phyloP scores from a whole-genome alignment of 2,113 vertebrate species.

The Eptesicus fuscus region DNA sequence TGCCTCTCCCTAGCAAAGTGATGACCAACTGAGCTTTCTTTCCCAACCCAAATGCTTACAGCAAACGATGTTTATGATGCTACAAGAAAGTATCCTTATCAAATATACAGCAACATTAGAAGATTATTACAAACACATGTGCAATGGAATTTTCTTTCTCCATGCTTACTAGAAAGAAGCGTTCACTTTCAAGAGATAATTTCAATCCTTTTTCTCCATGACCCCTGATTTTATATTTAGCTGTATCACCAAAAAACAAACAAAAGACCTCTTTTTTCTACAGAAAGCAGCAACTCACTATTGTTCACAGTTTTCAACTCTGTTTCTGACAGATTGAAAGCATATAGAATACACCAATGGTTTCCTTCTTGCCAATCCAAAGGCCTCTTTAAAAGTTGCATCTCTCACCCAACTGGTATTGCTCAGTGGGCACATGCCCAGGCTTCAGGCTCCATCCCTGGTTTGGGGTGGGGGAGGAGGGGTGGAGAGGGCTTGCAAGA shows the following conservation, averaged over 20 bases:
- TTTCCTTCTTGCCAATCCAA: neutral
- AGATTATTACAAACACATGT: neutral
- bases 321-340: neutral
- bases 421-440: too few relatives aligned
- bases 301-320: neutral
- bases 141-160: neutral
- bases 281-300: neutral
- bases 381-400: neutral
- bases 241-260: neutral
- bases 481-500: too few relatives aligned
- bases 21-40: neutral
- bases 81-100: neutral
- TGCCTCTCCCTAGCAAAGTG: neutral
- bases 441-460: too few relatives aligned
- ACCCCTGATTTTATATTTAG: neutral
- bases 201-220: neutral
- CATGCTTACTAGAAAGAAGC: neutral
- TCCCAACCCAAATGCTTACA: neutral
- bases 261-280: neutral
- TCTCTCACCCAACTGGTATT: too few relatives aligned
- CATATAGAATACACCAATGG: neutral
- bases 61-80: neutral
- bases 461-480: too few relatives aligned
- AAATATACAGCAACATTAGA: neutral
- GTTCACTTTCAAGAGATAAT: neutral